Conservation (phyloP, 2,113 vertebrate genomes). For the Nymphicus hollandicus region DNA sequence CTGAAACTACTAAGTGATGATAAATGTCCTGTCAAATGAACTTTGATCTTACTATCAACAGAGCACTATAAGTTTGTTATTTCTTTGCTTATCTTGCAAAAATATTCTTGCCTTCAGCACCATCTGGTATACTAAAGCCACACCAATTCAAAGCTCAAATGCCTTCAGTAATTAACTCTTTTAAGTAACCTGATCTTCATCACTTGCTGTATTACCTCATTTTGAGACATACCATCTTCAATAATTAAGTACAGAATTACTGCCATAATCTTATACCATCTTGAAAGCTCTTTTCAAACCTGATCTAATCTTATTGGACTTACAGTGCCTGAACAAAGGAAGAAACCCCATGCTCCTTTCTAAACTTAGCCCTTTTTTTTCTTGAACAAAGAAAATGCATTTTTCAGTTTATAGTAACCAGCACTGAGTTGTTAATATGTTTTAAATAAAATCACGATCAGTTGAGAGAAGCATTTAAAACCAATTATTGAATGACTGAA, state of each 20-base stretch:
- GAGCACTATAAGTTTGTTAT: background rate
- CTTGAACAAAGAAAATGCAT: background rate
- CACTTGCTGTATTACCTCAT: background rate
- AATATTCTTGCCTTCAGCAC: background rate
- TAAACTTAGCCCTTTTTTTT: background rate
- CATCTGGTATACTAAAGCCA: background rate
- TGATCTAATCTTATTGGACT: background rate
- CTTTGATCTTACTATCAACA: background rate
- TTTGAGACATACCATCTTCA: background rate
- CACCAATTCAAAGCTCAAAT: slow-evolving; percentile 12
- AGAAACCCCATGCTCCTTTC: background rate
- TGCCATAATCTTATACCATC: background rate
- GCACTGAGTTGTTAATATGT: background rate
- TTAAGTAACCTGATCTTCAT: background rate
- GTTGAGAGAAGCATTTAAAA: background rate
- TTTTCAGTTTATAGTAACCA: background rate
- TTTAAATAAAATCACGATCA: background rate
- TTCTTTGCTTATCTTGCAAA: background rate
- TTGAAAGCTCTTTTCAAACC: background rate
- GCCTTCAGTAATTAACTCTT: background rate
- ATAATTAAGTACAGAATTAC: background rate
- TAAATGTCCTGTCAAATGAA: background rate
- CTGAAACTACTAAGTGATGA: background rate
- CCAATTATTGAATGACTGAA: background rate
- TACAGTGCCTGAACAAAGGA: background rate